Evolutionary conservation across 1,140 invertebrate genomes (phyloP).

Genomic region (Heliconius congener): DNA sequence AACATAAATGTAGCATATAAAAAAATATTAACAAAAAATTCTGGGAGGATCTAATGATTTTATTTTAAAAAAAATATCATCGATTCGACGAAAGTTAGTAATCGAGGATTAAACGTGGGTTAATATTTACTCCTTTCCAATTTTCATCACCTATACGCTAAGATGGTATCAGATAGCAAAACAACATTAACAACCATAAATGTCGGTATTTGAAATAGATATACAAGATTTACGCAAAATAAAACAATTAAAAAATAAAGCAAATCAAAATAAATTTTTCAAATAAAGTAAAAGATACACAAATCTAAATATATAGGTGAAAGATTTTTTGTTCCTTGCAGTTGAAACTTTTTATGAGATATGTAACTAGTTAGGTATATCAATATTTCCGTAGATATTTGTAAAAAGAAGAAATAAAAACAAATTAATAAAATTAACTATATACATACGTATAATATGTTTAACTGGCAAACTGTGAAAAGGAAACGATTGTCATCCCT

Average conservation of each 20-base stretch:
- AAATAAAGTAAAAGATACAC: background rate
- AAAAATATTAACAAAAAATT: too few relatives aligned
- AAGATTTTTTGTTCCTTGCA: background rate
- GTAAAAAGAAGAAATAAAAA: too few relatives aligned
- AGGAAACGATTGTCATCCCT: slow-evolving; percentile 3
- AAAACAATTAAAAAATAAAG: background rate
- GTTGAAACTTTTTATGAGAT: background rate
- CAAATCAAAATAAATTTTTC: background rate
- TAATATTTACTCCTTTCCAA: background rate
- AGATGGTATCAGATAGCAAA: background rate
- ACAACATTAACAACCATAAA: background rate
- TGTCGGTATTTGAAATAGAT: background rate
- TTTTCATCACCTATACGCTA: background rate
- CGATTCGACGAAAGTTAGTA: background rate
- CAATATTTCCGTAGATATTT: too few relatives aligned
- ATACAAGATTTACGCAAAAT: background rate
- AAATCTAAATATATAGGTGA: background rate
- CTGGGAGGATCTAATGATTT: too few relatives aligned
- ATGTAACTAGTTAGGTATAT: background rate
- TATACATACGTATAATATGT: background rate
- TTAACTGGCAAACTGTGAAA: background rate
- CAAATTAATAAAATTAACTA: background rate
- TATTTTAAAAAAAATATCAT: too few relatives aligned
- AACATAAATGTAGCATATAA: too few relatives aligned
- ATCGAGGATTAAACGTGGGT: background rate